Base-by-base conservation (phyloP, 1,140 invertebrate species). In the Cardiocondyla obscurior region DNA sequence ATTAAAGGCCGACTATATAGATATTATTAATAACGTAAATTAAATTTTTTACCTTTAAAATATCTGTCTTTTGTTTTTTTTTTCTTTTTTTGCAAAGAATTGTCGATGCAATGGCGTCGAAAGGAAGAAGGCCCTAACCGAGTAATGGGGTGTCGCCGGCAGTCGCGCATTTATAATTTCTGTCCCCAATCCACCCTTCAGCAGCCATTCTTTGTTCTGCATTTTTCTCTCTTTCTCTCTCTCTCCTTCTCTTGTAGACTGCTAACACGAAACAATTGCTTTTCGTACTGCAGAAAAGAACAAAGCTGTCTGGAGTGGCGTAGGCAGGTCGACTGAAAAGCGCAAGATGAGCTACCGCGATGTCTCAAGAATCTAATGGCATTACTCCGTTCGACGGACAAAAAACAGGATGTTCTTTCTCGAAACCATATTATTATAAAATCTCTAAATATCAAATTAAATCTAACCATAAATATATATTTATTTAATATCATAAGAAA, bases 141-240 rank as follows among this genome's bases (percentile, higher is more conserved):
- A 88, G 82, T 90, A 90, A 90, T 90, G 84, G 88, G 88, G 88
- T 90, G 88, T 90, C 88, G 88, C 65, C 74, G 85, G 70, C 88
- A 90, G 88, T 90, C 85, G 84, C 88, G 88, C 88, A 90, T 90
- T 89, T 90, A 90, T 90, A 90, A 90, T 90, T 90, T 89, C 84
- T 86, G 28, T 72, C 60, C 65, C 74, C 81, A 69, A 36, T 39
- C 44, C 36, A 33, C 30, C 36, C 60, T 22, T 62, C 33, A 62
- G 19, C 42, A 36, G 30, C 57, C 36, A 72, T 46, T 46, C 53
- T 64, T 74, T 57, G 42, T 60, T 14, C 28, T 60, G 19, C 81
- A 25, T 53, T 64, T 64, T 58, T 42, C n/a, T n/a, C n/a, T n/a
- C n/a, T n/a, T n/a, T n/a, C n/a, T n/a, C n/a, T n/a, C n/a, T n/a